Evolutionary conservation across 2,888 invertebrate species (phyloP).

Genomic region (Spicauda simplicius): DNA sequence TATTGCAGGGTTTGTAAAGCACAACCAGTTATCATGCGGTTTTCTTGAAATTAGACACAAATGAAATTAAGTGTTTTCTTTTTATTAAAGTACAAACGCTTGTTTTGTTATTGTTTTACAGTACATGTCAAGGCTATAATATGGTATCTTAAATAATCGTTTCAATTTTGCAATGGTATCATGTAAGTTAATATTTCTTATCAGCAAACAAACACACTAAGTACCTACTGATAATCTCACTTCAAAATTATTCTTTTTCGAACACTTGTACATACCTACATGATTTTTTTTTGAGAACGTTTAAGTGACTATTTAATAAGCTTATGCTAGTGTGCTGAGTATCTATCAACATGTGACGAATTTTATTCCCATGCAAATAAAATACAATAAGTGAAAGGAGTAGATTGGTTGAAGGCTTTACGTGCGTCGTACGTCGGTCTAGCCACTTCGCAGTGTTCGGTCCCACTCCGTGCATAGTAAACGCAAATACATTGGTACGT

Average conservation of each 20-base stretch:
- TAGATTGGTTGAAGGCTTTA: not conserved
- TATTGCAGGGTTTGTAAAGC: slow-evolving; percentile 44
- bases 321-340: too few relatives aligned
- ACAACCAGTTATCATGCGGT: slow-evolving; percentile 57
- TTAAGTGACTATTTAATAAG: too few relatives aligned
- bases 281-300: too few relatives aligned
- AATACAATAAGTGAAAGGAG: not conserved
- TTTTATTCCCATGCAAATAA: not conserved
- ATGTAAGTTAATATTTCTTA: not conserved
- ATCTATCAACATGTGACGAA: not conserved
- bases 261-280: not conserved
- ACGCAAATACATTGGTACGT: slow-evolving; percentile 9
- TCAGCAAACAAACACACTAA: not conserved
- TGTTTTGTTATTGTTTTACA: slow-evolving; percentile 21
- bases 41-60: slow-evolving; percentile 54
- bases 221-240: not conserved
- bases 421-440: not conserved
- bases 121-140: slow-evolving; percentile 44
- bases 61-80: slow-evolving; percentile 36
- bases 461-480: not conserved
- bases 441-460: not conserved
- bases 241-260: not conserved
- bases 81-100: slow-evolving; percentile 20
- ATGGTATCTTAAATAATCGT: not conserved
- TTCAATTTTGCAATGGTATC: slow-evolving; percentile 22